phyloP scores from a whole-genome alignment of 2,888 invertebrate species.

The Polyploca ridens region DNA sequence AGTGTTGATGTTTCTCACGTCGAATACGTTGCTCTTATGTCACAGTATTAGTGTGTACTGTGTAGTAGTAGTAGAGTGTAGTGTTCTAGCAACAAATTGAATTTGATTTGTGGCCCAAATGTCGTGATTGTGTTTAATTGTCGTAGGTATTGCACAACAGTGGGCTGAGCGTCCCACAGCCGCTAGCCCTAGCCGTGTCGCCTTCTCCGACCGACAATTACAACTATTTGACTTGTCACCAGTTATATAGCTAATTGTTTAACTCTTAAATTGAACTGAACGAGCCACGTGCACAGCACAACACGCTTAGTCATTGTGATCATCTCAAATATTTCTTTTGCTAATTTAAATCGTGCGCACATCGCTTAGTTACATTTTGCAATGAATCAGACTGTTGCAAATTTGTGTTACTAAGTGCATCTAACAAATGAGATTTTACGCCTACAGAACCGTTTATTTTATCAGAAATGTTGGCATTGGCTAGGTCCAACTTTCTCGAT shows the following conservation, averaged over 20 bases:
- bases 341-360: constrained; percentile 2
- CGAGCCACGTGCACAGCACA: constrained; percentile 25
- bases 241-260: constrained; percentile 49
- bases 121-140: constrained; percentile 60
- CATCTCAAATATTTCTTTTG: constrained; percentile 16
- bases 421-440: too few species aligned
- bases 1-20: too few species aligned
- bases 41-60: neutral
- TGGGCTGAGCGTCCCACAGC: constrained; percentile 31
- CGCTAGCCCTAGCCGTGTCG: constrained; percentile 5
- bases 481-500: neutral
- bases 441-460: neutral
- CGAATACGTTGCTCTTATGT: neutral
- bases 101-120: constrained; percentile 57
- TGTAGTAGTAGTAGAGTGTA: too few species aligned
- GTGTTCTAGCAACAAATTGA: constrained; percentile 41
- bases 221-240: constrained; percentile 44
- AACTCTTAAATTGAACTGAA: constrained; percentile 46
- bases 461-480: neutral
- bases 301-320: constrained; percentile 36
- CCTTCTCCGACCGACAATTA: constrained; percentile 40
- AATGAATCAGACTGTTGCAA: neutral
- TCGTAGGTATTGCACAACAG: constrained; percentile 56
- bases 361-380: neutral
- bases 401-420: neutral